Evolutionary conservation across 2,113 vertebrate species (phyloP), one percentile per base, ranked within the genome.

Genomic region (Salvelinus sp.): DNA sequence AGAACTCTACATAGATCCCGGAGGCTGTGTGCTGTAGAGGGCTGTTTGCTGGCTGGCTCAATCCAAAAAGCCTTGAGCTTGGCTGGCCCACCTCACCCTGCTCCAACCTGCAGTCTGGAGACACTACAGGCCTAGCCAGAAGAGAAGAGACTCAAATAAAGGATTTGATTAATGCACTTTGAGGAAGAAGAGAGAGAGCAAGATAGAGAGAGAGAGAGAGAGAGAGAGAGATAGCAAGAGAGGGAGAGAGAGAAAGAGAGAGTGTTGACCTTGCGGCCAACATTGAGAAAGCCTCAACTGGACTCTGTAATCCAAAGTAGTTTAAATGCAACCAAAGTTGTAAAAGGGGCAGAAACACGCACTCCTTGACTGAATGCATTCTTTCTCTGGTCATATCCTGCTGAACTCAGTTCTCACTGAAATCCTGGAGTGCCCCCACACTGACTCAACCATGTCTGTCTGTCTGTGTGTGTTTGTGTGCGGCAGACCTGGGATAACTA

Each of bases 231-330:
- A 58, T 3, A 58, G 57, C n/a, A 3, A 58, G 73, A 50, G 18
- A 20, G 57, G 0, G 3, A 22, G 57, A 60, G 58, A 62, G 14
- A 10, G 14, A 62, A 6, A 23, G 7, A 62, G 58, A 62, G 7
- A 62, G 38, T 30, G 0, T 72, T 64, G 75, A 81, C 77, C 75
- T 83, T 25, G 23, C 69, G 66, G 65, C 48, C 48, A 47, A 16
- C 33, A 30, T 75, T 76, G 79, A 65, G 64, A 75, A 82, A 72
- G 47, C 69, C 64, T 28, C 58, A 70, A 58, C 44, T 12, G 23
- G 14, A 33, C 78, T 81, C 50, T 68, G 72, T 73, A 75, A 81
- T 64, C n/a, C 70, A 60, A 58, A 73, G 70, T 10, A 74, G 70
- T 33, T 76, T 68, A 38, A 73, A 78, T 4, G 20, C 54, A 69